These are phyloP conservation scores for Etia nguti DNA, from an alignment of 2,113 vertebrate genomes.

Conservation along the genomic window DNA sequence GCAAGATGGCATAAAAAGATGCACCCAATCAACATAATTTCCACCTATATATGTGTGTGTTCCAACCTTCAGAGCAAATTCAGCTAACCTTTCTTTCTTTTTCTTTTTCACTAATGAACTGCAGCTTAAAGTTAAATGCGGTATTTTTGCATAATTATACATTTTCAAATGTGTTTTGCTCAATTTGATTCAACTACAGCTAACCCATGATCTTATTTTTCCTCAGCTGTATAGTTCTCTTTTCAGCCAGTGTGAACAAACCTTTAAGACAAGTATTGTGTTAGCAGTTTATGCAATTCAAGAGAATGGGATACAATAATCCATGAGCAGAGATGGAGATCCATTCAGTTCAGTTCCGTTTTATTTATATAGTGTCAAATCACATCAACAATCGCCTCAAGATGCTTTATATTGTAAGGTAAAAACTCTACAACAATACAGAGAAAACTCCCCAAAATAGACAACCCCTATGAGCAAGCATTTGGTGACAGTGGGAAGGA, in stretches of 20 bases:
- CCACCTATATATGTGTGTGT: background rate
- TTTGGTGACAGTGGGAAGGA: too few relatives aligned
- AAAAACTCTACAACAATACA: background rate
- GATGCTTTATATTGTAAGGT: background rate
- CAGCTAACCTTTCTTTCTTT: background rate
- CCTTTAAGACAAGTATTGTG: background rate
- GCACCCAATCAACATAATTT: background rate
- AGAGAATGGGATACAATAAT: background rate
- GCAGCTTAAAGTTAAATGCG: background rate
- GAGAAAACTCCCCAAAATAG: background rate
- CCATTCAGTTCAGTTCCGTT: background rate
- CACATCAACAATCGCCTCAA: background rate
- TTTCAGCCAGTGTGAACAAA: background rate
- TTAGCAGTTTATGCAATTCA: background rate
- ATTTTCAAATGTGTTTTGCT: background rate
- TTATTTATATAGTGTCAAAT: background rate
- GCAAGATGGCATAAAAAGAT: background rate
- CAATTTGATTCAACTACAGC: background rate
- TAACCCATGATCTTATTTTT: background rate
- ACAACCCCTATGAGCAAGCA: background rate
- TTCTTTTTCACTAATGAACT: background rate
- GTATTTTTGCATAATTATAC: background rate
- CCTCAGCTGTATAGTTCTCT: background rate
- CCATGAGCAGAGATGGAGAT: background rate
- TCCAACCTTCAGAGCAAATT: background rate